Base-by-base conservation (phyloP, 1,140 invertebrate genomes). In the Maniola jurtina region DNA sequence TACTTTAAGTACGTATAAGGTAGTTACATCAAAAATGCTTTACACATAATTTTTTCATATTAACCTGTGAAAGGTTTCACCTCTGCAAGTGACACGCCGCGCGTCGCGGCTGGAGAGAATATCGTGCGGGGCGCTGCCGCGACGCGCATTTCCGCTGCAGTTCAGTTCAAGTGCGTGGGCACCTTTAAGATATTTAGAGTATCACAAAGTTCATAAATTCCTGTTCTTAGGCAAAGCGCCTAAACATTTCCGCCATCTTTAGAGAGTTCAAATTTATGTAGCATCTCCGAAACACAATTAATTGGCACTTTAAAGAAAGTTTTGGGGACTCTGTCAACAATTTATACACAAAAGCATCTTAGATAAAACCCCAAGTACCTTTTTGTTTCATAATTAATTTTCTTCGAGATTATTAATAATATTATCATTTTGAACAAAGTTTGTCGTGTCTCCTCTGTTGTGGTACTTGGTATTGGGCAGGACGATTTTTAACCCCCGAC, bases 341-440 rank as follows among this genome's bases (percentile, higher is more conserved):
- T 77, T 77, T 77, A 69, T 67, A 71, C 59, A 79, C 71, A 75
- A 72, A 76, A 67, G 70, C 76, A 78, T 75, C 70, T 55, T 33
- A 71, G 75, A 77, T 79, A 77, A 77, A 76, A 79, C 75, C 70
- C 16, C 70, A 58, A 70, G 66, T 72, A 72, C 64, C 68, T 75
- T 79, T 79, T 75, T 74, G 75, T 79, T 64, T 64, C 58, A 59
- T 80, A 77, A 79, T 80, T 80, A 76, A 77, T 80, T 76, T 68
- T 75, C 72, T 54, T 56, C 48, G 40, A 70, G 66, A 72, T 74
- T 74, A 76, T 70, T 61, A 65, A 77, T 72, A 65, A 65, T 66
- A 59, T 66, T 69, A 65, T 57, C 40, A 66, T 66, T 66, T 61
- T 38, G 50, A 55, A 55, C 48, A 60, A 66, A 66, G 56, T 66